Base-by-base conservation (phyloP, 2,888 invertebrate species). In the Lucinisca nassula region DNA sequence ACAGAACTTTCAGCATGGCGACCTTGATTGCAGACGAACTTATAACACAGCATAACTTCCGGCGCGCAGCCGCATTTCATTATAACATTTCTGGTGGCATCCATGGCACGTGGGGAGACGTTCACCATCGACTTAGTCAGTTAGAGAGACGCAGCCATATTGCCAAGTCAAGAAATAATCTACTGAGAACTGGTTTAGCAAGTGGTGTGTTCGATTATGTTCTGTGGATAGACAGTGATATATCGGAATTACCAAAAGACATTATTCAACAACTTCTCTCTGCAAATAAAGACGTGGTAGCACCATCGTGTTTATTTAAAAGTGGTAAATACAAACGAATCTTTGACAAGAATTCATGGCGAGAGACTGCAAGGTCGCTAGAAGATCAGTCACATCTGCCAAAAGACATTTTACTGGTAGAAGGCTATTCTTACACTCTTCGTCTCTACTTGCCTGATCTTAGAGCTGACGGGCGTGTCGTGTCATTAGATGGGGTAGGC, bases 321-420 rank as follows among this genome's bases (percentile, higher is more conserved):
- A 84, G 89, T 55, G 91, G 89, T 0, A 74, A 67, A 10, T 87
- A 79, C 35, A 91, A 82, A 37, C 79, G 91, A 40, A 89, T 92
- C 1, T 95, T 93, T 84, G 95, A 95, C 87, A 91, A 93, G 75
- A 95, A 95, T 84, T 94, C 95, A 0, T 95, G 95, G 95, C 91
- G 93, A 21, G 95, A 95, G 70, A 95, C 95, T 0, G 72, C 84
- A 0, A 32, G 82, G 17, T 95, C 95, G 0, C 51, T 92, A 30
- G 85, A 87, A n/a, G 90, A 88, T 24, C 94, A 94, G 32, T 83
- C 87, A 37, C 37, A 81, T 1, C 79, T 92, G n/a, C 85, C 89
- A 1, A 73, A 84, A 58, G 91, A 93, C 37, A 90, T 92, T 24
- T 87, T 95, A 8, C 85, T 95, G 78, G 84, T 95, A 8, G 95